phyloP scores from a whole-genome alignment of 1,140 invertebrate species.

The Hylaeus volcanicus region DNA sequence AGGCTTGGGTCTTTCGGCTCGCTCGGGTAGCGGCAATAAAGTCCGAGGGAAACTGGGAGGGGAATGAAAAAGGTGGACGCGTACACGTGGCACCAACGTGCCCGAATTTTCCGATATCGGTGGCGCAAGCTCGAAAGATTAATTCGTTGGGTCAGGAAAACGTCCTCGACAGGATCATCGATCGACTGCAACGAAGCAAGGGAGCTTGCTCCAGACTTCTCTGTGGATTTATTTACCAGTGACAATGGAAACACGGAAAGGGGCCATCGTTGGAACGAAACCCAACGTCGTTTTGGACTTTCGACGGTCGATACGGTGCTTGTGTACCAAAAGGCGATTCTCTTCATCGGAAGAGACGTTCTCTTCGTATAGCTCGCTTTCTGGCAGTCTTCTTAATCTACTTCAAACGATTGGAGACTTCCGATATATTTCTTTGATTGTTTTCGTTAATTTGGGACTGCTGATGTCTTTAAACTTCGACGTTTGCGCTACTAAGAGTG shows the following conservation, averaged over 20 bases:
- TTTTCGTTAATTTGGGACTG: too few species aligned
- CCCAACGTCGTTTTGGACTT: not conserved
- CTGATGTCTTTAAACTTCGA: too few species aligned
- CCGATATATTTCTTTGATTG: too few species aligned
- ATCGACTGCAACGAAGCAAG: not conserved
- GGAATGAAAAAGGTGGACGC: not conserved
- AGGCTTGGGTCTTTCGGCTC: not conserved
- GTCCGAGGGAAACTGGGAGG: not conserved
- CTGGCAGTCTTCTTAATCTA: not conserved
- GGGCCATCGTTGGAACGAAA: conserved; percentile 4
- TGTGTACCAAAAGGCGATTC: not conserved
- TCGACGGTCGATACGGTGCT: not conserved
- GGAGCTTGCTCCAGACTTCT: not conserved
- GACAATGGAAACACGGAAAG: conserved; percentile 20
- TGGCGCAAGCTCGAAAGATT: conserved; percentile 22
- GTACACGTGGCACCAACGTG: conserved; percentile 31
- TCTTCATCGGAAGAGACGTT: not conserved
- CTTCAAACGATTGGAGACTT: not conserved
- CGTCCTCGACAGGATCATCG: conserved; percentile 17
- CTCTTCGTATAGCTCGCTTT: not conserved
- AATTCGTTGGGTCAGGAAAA: conserved; percentile 36
- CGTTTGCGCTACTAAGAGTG: too few species aligned
- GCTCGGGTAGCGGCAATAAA: conserved; percentile 31
- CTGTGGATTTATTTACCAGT: conserved; percentile 39
- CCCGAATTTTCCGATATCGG: conserved; percentile 35